Base-by-base conservation (phyloP, 1,140 invertebrate genomes). In the Phortica variegata region DNA sequence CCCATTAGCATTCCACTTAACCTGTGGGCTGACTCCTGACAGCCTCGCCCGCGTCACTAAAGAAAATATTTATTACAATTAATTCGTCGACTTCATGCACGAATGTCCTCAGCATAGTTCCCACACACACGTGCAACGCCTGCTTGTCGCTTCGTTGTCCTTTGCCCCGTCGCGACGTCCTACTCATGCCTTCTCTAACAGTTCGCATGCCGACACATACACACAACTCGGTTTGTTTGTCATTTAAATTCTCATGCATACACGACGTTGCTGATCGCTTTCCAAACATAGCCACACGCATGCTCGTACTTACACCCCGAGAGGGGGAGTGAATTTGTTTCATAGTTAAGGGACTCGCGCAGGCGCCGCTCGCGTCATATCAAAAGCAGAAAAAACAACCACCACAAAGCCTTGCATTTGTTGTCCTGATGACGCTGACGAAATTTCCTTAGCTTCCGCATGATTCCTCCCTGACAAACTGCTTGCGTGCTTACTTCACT, bases 201-300 rank as follows among this genome's bases (percentile, higher is more conserved):
- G 44, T 41, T 56, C 29, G 29, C 57, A 63, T 68, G 54, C 65
- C 65, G 55, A 54, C 57, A 45, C 48, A 58, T 47, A 38, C 53
- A 57, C 40, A 52, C 54, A 58, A 51, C 54, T 36, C 44, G 52
- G 47, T 58, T 68, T 63, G 62, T 66, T 60, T 68, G 57, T 58
- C 60, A 68, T 68, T 68, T 58, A 68, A 68, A 68, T 68, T 68
- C 63, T 69, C 65, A 69, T 68, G 52, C 63, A 66, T 53, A 54
- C 52, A 43, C 47, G 26, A 43, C 49, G 33, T 26, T 26, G n/a
- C n/a, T n/a, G 23, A 26, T 26, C 23, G 5, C 23, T 26, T 26
- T 5, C 10, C 23, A 26, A 10, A 26, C 23, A 26, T 6, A 26
- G 10, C n/a, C 23, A 26, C 5, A 26, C 23, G 23, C 23, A n/a